A percentile compares a stretch with the other conserved stretches of the same genome.
Evolutionary conservation across 2,888 invertebrate genomes (phyloP).

Genomic region (Laspeyria flexula): DNA sequence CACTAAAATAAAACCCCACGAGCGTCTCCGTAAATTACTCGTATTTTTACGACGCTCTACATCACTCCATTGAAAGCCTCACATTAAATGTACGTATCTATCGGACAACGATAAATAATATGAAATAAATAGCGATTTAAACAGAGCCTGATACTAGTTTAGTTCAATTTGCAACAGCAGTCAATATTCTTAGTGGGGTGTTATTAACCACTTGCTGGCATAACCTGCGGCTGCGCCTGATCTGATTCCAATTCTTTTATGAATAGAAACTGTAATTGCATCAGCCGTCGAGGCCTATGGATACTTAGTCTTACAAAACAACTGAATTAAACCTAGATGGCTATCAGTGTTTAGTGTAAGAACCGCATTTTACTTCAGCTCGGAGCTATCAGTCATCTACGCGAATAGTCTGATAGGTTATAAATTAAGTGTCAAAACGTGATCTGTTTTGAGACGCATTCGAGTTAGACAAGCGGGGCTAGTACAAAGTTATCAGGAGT

Average conservation of each 20-base stretch:
- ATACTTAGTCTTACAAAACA: constrained; percentile 67
- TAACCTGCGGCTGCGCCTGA: constrained; percentile 71
- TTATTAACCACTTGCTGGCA: constrained; percentile 74
- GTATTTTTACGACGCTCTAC: constrained; percentile 45
- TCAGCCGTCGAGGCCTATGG: constrained; percentile 51
- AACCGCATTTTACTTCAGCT: constrained; percentile 54
- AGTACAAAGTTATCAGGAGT: constrained; percentile 76
- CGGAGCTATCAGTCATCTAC: constrained; percentile 64
- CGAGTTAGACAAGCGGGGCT: constrained; percentile 53
- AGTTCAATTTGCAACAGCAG: constrained; percentile 79
- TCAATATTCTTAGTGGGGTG: constrained; percentile 75
- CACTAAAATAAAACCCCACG: constrained; percentile 39
- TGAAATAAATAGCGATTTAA: constrained; percentile 72
- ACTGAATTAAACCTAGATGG: constrained; percentile 71
- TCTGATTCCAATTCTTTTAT: constrained; percentile 81
- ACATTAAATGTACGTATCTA: constrained; percentile 46
- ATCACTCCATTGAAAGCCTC: constrained; percentile 44
- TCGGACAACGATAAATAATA: constrained; percentile 53
- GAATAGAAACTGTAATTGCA: constrained; percentile 78
- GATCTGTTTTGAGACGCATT: constrained; percentile 35
- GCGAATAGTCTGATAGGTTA: constrained; percentile 44
- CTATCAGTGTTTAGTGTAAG: constrained; percentile 66
- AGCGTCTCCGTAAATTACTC: constrained; percentile 41
- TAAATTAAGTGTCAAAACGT: constrained; percentile 48
- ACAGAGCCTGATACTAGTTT: constrained; percentile 71